Conservation (phyloP, 2,888 invertebrate genomes). For the Ophioninae sp. region DNA sequence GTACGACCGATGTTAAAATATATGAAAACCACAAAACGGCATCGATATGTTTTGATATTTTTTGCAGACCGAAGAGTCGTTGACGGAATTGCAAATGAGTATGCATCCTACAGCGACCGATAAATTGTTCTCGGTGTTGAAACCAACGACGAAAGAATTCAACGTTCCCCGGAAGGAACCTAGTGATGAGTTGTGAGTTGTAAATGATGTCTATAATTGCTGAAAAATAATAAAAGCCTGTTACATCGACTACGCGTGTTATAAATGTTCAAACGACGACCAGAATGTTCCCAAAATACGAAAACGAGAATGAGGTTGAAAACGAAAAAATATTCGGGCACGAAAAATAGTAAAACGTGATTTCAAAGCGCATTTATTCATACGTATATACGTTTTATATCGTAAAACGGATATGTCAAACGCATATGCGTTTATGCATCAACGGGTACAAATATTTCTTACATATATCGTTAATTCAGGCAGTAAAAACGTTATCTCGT, state of each 20-base stretch:
- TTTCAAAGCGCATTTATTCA: constrained; percentile 49
- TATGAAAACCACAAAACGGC: no score
- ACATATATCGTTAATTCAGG: constrained; percentile 42
- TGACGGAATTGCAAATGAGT: constrained; percentile 87
- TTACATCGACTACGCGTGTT: constrained; percentile 32
- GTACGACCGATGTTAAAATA: no score
- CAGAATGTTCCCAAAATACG: background rate
- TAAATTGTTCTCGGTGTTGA: constrained; percentile 82
- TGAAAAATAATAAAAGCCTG: constrained; percentile 48
- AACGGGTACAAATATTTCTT: constrained; percentile 6
- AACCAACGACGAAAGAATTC: constrained; percentile 75
- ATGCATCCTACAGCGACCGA: constrained; percentile 83
- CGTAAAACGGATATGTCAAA: no score
- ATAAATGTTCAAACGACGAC: background rate
- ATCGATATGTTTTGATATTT: constrained; percentile 55
- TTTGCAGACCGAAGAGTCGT: constrained; percentile 89
- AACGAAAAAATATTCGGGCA: background rate
- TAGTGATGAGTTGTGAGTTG: constrained; percentile 56
- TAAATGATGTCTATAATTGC: constrained; percentile 55
- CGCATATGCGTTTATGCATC: no score
- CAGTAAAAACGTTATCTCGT: constrained; percentile 60
- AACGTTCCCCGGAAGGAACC: constrained; percentile 66
- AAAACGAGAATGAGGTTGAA: background rate
- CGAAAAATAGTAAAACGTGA: constrained; percentile 17
- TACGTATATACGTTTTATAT: background rate